Evolutionary conservation across 1,140 invertebrate species (phyloP).

Genomic region (Zaprionus nigranus): DNA sequence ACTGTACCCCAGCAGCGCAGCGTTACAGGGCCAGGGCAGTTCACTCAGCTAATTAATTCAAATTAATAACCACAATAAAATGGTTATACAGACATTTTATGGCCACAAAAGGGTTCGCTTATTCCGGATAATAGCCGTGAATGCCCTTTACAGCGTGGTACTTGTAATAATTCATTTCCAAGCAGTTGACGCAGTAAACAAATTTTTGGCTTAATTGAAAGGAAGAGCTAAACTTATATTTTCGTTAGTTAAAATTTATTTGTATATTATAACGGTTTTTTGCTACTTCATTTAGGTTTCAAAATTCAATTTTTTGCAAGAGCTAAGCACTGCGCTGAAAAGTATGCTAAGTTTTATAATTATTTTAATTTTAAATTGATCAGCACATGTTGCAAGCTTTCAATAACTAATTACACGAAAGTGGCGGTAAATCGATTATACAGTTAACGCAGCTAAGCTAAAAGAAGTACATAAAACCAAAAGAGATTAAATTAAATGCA

Average conservation of each 20-base stretch:
- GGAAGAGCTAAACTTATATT: background rate
- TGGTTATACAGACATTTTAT: constrained; percentile 41
- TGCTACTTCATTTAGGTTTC: too few species aligned
- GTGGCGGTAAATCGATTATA: background rate
- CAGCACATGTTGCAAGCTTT: background rate
- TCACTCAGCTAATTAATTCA: constrained; percentile 51
- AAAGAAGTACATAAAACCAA: background rate
- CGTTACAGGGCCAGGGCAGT: background rate
- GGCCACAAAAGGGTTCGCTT: constrained; percentile 41
- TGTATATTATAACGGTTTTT: background rate
- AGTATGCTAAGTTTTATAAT: too few species aligned
- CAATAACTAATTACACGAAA: background rate
- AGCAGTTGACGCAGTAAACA: background rate
- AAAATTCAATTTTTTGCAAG: too few species aligned
- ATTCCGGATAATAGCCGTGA: constrained; percentile 18
- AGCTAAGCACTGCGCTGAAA: too few species aligned
- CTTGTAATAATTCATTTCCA: constrained; percentile 27
- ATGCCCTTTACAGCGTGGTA: background rate
- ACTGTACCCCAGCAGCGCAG: background rate
- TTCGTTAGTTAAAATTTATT: background rate
- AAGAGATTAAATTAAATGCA: background rate
- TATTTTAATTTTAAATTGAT: too few species aligned
- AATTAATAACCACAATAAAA: constrained; percentile 61
- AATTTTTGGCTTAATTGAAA: background rate
- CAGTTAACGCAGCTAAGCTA: background rate